Evolutionary conservation across 2,797 vertebrate species (phyloP), one percentile per base, ranked within the genome.

Genomic region (Valencia hispanica): DNA sequence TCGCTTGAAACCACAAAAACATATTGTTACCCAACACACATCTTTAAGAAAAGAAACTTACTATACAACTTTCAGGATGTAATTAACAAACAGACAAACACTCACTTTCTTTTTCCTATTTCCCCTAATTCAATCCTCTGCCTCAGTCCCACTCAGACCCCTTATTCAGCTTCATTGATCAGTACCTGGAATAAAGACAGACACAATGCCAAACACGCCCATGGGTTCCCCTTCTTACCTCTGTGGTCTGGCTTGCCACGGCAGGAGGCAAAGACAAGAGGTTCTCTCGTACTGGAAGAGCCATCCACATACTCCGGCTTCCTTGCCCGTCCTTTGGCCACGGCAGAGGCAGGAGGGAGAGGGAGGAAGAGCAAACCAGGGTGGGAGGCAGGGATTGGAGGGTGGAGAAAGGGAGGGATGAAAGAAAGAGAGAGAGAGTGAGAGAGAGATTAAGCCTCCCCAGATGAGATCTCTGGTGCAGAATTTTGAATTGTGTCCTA

Each of bases 231-330:
- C 77, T 88, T 86, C 88, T 97, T 96, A 86, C 95, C 90, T 69
- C 94, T 94, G 87, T 95, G 94, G 36, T 93, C 80, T 80, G 93
- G 91, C 86, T 93, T 95, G 88, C 94, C 91, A 87, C 89, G 86
- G 84, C 93, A 95, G 91, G 91, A 95, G 1, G 94, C 95, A 71
- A 93, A 92, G 80, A 94, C 90, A 86, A 93, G 93, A 75, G 93
- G 91, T 85, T 97, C 97, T 75, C 95, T 95, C 1, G 96, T 95
- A 86, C 95, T 94, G 84, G 95, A 88, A 77, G 96, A 97, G 89
- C 96, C 96, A 87, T 97, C 97, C 93, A 97, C 97, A 89, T 96
- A 97, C 91, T 97, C 97, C 91, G 93, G 96, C 95, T 96, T 97
- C 96, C 96, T 96, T 92, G 94, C 82, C 0, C 95, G 94, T 96